A percentile compares a stretch with the other conserved stretches of the same genome.
phyloP scores from a whole-genome alignment of 2,888 invertebrate genomes.

The Microplitis manilae region DNA sequence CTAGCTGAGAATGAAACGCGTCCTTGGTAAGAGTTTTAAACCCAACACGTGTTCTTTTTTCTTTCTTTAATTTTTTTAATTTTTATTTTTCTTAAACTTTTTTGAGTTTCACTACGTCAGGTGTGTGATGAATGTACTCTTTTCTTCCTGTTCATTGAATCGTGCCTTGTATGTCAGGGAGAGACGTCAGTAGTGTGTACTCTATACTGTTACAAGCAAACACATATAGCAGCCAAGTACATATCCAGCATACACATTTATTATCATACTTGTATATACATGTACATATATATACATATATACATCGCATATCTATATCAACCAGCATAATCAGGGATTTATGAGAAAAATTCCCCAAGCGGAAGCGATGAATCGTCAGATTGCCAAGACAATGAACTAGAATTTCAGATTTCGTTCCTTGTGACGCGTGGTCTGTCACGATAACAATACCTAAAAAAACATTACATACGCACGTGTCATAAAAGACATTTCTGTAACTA shows the following conservation, averaged over 20 bases:
- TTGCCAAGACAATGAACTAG: slow-evolving; percentile 41
- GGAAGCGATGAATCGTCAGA: slow-evolving; percentile 39
- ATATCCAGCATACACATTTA: background rate
- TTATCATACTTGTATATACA: background rate
- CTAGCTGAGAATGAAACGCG: background rate
- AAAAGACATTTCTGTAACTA: too few relatives aligned
- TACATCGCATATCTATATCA: too few relatives aligned
- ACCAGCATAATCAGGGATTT: slow-evolving; percentile 1
- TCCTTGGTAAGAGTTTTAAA: slow-evolving; percentile 14
- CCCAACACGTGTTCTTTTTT: background rate
- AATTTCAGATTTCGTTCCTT: slow-evolving; percentile 36
- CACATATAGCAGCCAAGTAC: background rate
- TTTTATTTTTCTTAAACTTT: slow-evolving; percentile 14
- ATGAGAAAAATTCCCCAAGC: slow-evolving; percentile 35
- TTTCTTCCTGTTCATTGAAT: slow-evolving; percentile 27
- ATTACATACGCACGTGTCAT: slow-evolving; percentile 26
- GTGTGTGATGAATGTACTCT: slow-evolving; percentile 39
- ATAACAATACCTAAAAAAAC: slow-evolving; percentile 12
- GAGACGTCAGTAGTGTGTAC: slow-evolving; percentile 6
- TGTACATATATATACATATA: background rate
- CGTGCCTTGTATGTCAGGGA: slow-evolving; percentile 28
- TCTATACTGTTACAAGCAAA: slow-evolving; percentile 8
- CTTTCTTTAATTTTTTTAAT: background rate
- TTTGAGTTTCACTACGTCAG: slow-evolving; percentile 29
- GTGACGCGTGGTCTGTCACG: slow-evolving; percentile 30